Evolutionary conservation across 2,888 invertebrate species (phyloP), one percentile per base, ranked within the genome.

Genomic region (Monopis laevigella): DNA sequence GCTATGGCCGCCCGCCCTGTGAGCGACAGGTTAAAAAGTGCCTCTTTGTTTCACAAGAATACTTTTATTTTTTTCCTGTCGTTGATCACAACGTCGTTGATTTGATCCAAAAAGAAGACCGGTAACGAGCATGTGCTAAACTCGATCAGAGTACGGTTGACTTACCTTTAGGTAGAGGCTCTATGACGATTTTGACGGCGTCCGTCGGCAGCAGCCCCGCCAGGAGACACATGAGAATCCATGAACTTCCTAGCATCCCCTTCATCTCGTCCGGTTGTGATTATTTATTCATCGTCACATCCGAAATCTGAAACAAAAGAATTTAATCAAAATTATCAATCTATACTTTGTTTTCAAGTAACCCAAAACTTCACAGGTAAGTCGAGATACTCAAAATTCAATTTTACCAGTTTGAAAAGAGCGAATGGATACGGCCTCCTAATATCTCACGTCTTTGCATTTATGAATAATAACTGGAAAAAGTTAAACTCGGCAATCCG

Each of bases 131-230:
- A 17, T 6, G 17, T 4, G n/a, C 4, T 14, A 8, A 36, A 19
- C 36, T 11, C 13, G 36, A 24, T 19, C 14, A 8, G 30, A 17
- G 27, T 7, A 7, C 13, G 14, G 7, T 12, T 4, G 7, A 58
- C 69, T 62, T 65, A 82, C 82, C 82, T 80, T 77, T 80, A 13
- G 82, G 82, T 12, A 82, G 59, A 7, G 82, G 82, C 58, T 82
- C 82, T 58, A 82, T 81, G 39, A 80, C 75, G 32, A 82, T 63
- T 59, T 77, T 78, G 47, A 82, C 65, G 43, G 78, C 75, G 27
- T 62, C 59, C 29, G 72, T 68, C 4, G 67, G 65, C 32, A 64
- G 54, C 41, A 77, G 51, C 32, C 63, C 65, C 16, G 61, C 28
- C 8, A 45, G 35, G 44, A 75, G 54, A 74, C 72, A 77, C 39